A percentile compares a stretch with the other conserved stretches of the same genome.
Evolutionary conservation across 1,140 invertebrate genomes (phyloP).

Genomic region (Acromyrmex heyeri): DNA sequence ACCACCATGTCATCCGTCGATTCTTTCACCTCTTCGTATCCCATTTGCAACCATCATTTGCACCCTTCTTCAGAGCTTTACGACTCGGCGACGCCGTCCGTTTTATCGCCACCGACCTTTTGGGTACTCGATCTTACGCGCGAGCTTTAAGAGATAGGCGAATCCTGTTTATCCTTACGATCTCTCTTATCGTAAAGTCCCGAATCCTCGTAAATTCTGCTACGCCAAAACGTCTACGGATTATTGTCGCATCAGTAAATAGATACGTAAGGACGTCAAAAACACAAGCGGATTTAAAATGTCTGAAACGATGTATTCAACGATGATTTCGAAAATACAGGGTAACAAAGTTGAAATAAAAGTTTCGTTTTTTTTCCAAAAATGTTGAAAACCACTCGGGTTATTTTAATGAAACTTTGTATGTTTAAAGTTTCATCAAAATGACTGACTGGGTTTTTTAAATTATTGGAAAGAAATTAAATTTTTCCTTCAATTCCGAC

Average conservation of each 20-base stretch:
- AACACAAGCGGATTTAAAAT: not conserved
- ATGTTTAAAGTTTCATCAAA: too few relatives aligned
- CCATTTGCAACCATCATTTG: slow-evolving; percentile 33
- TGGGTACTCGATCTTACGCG: slow-evolving; percentile 50
- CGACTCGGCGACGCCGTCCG: slow-evolving; percentile 15
- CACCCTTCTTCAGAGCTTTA: slow-evolving; percentile 24
- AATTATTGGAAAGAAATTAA: too few relatives aligned
- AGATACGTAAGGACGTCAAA: not conserved
- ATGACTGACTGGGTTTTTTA: too few relatives aligned
- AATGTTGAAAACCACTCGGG: too few relatives aligned
- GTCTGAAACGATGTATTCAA: too few relatives aligned
- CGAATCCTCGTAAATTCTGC: slow-evolving; percentile 21
- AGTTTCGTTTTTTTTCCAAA: too few relatives aligned
- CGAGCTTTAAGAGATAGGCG: slow-evolving; percentile 39
- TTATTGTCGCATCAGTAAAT: slow-evolving; percentile 22
- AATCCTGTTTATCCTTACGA: slow-evolving; percentile 37
- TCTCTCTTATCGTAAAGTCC: slow-evolving; percentile 32
- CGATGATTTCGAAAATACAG: too few relatives aligned
- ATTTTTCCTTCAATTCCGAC: too few relatives aligned
- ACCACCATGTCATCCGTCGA: not conserved
- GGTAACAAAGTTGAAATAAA: too few relatives aligned
- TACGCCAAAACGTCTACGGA: not conserved
- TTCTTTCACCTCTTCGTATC: slow-evolving; percentile 3
- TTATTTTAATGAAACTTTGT: too few relatives aligned
- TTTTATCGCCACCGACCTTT: slow-evolving; percentile 45